A percentile compares a stretch with the other conserved stretches of the same genome.
These are phyloP conservation scores for Trogon melanurus DNA, from an alignment of 2,113 vertebrate genomes.

Conservation along the genomic window DNA sequence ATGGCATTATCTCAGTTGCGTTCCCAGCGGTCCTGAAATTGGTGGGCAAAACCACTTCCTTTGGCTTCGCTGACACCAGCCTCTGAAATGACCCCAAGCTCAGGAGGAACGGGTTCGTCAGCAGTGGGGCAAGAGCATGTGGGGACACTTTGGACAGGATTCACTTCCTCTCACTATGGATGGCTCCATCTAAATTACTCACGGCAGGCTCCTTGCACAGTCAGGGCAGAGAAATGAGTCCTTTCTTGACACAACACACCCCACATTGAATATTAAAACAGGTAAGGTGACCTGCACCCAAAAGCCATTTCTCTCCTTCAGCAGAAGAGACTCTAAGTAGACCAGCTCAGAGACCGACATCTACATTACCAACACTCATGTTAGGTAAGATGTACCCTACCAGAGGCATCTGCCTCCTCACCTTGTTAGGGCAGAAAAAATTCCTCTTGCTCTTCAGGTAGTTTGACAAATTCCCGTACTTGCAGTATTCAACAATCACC, in stretches of 20 bases:
- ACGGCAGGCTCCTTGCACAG: neutral
- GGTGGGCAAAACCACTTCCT: conserved; percentile 52
- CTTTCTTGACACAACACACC: neutral
- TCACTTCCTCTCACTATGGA: neutral
- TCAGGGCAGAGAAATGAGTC: neutral
- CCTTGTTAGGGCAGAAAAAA: conserved; percentile 83
- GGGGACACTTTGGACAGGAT: neutral
- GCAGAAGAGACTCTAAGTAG: neutral
- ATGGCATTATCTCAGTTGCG: neutral
- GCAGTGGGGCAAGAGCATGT: neutral
- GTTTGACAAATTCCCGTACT: conserved; percentile 91
- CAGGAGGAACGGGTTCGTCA: conserved; percentile 9
- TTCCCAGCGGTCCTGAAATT: neutral
- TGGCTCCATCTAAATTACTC: neutral
- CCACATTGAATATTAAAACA: neutral
- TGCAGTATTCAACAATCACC: conserved; percentile 96
- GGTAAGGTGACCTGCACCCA: neutral
- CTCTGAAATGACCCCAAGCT: neutral
- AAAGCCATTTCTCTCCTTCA: neutral
- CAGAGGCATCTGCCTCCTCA: conserved; percentile 60
- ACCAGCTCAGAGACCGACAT: neutral
- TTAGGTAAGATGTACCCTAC: neutral
- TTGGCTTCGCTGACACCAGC: neutral
- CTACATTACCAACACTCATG: fast-evolving
- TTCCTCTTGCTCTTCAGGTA: conserved; percentile 93